phyloP scores from a whole-genome alignment of 2,113 vertebrate species.

The Hemicordylus capensis region DNA sequence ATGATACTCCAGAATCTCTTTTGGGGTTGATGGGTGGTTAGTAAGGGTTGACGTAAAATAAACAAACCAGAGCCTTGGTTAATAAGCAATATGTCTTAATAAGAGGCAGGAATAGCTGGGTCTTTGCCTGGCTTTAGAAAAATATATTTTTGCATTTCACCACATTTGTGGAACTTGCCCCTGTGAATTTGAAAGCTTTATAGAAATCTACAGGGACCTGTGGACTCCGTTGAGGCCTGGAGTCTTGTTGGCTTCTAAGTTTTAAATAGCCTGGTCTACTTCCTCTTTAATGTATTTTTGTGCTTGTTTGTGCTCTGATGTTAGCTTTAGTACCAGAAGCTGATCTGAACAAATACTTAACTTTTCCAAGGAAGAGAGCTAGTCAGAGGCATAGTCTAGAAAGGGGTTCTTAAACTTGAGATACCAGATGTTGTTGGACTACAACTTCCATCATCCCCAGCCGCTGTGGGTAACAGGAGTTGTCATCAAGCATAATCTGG shows the following conservation, averaged over 20 bases:
- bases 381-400: background rate
- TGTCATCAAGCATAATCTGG: too few species aligned
- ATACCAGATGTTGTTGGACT: too few species aligned
- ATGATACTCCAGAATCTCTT: too few species aligned
- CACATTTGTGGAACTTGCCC: background rate
- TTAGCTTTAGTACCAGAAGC: background rate
- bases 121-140: background rate
- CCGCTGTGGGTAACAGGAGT: too few species aligned
- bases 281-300: background rate
- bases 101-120: background rate
- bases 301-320: background rate
- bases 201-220: background rate
- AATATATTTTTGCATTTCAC: background rate
- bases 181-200: background rate
- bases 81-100: background rate
- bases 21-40: too few species aligned
- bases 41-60: background rate
- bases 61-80: background rate
- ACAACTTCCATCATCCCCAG: too few species aligned
- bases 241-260: background rate
- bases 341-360: background rate
- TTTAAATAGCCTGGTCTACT: background rate
- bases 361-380: too few species aligned
- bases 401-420: too few species aligned
- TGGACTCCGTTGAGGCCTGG: too few species aligned